Conservation (phyloP, 2,797 vertebrate species). For the Trachops cirrhosus region DNA sequence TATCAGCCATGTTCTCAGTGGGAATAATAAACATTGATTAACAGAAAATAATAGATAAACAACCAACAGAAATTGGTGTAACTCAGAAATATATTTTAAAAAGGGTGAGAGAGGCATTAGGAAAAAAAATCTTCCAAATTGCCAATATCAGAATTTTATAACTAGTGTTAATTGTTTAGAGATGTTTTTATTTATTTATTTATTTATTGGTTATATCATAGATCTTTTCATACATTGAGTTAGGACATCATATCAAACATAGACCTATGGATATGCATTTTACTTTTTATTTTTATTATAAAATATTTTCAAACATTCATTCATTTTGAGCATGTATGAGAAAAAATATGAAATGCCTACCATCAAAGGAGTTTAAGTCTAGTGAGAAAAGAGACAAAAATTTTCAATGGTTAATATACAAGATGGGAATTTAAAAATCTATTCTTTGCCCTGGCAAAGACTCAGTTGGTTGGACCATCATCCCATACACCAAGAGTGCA, state of each 20-base stretch:
- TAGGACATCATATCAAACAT: not conserved
- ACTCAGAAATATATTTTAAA: not conserved
- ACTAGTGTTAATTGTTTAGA: not conserved
- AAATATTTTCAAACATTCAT: conserved; percentile 30
- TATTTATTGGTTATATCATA: not conserved
- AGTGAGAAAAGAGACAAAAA: not conserved
- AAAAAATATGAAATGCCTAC: not conserved
- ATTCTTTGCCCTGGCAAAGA: not conserved
- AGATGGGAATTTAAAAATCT: not conserved
- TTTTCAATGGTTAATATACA: not conserved
- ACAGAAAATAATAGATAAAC: not conserved
- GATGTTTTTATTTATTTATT: not conserved
- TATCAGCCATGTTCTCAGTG: not conserved
- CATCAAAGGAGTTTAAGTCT: not conserved
- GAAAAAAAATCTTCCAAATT: not conserved
- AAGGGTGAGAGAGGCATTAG: not conserved
- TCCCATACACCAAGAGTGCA: too few relatives aligned
- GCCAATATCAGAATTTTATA: not conserved
- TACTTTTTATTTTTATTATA: not conserved
- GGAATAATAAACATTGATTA: not conserved
- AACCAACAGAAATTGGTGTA: not conserved
- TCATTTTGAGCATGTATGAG: not conserved
- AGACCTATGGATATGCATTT: not conserved
- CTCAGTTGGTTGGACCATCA: too few relatives aligned
- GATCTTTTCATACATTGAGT: not conserved